Evolutionary conservation across 2,797 vertebrate genomes (phyloP), one percentile per base, ranked within the genome.

Genomic region (Alca torda): DNA sequence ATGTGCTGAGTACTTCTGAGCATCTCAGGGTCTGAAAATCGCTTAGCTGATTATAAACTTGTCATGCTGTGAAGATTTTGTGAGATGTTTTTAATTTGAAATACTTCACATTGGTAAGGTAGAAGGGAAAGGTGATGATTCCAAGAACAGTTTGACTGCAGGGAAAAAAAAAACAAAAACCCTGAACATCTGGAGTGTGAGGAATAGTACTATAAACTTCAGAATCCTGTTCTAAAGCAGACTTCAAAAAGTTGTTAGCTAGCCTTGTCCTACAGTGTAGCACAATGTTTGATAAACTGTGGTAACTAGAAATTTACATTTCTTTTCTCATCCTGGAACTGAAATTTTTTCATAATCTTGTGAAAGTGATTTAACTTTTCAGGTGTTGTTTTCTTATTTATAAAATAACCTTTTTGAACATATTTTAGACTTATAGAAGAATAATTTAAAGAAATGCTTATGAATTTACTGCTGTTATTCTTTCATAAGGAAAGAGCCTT

Each of bases 31-130:
- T 72, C 75, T 94, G 64, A 80, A 92, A 93, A 95, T 50, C 12
- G 1, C 53, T 94, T 80, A 84, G 78, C 30, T 95, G 89, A 70
- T 94, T 89, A 85, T 61, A 85, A 64, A 91, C 92, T 73, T 89
- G 70, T 87, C 78, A 72, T 50, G 20, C 45, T 92, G n/a, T 78
- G 54, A 95, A 83, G 74, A 68, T 75, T 90, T 87, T 92, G 45
- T 56, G 45, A 94, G 33, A 57, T 35, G 46, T 19, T 90, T 96
- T 89, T 83, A 79, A 93, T 91, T 87, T 89, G 13, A 92, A 89
- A 77, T 85, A 39, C 20, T 25, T 89, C 54, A 35, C 13, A 20
- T 23, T 77, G 18, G 18, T 77, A 53, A 93, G 16, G 18, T 63
- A 79, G 56, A 70, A 87, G 16, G 43, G 39, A 90, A 90, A 90